phyloP scores from a whole-genome alignment of 2,113 vertebrate genomes.

The Pantherophis guttatus region DNA sequence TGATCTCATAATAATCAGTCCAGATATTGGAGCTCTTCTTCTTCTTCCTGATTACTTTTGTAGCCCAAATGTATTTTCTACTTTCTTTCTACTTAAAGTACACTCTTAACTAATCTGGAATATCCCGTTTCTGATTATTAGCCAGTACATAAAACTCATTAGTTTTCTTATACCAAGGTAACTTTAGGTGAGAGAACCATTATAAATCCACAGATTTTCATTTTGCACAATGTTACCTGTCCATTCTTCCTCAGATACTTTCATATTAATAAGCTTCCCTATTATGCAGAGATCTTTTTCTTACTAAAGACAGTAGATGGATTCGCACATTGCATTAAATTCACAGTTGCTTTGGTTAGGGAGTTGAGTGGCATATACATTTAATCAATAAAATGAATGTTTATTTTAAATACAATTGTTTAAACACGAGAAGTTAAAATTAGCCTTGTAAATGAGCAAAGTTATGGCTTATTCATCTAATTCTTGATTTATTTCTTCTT shows the following conservation, averaged over 20 bases:
- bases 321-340: background rate
- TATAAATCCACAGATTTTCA: background rate
- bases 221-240: background rate
- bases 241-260: background rate
- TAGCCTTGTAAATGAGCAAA: background rate
- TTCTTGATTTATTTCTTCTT: background rate
- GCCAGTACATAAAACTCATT: too few species aligned
- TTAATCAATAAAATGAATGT: background rate
- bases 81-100: background rate
- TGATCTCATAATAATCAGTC: background rate
- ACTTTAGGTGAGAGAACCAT: background rate
- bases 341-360: background rate
- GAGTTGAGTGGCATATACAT: background rate
- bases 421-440: background rate
- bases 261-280: background rate
- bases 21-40: background rate
- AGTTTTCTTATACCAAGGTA: background rate
- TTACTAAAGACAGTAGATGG: background rate
- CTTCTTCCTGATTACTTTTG: background rate
- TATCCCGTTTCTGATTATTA: background rate
- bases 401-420: background rate
- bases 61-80: background rate
- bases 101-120: background rate
- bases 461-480: background rate
- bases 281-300: background rate